Conservation (phyloP, 2,113 vertebrate species). For the Myotis brandtii region DNA sequence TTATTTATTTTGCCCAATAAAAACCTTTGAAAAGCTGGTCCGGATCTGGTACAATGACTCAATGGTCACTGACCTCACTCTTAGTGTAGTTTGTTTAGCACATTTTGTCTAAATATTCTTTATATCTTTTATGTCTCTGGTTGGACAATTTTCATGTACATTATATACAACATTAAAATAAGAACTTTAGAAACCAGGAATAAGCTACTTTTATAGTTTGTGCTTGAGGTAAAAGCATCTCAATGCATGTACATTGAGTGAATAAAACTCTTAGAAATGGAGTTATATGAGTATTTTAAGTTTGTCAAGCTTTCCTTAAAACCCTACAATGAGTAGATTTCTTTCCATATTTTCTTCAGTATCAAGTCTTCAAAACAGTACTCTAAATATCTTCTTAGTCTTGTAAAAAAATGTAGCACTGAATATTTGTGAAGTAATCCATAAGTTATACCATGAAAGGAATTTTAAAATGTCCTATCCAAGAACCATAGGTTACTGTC, state of each 20-base stretch:
- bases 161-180: neutral
- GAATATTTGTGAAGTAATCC: neutral
- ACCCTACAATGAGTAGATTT: neutral
- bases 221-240: neutral
- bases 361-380: neutral
- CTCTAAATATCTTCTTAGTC: neutral
- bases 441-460: slow-evolving; percentile 16
- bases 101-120: slow-evolving; percentile 1
- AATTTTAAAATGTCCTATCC: slow-evolving; percentile 22
- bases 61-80: neutral
- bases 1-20: neutral
- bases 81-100: neutral
- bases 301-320: neutral
- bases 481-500: neutral
- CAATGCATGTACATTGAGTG: neutral
- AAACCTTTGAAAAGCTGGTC: neutral
- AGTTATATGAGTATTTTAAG: neutral
- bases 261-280: neutral
- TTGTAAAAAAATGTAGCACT: neutral
- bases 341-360: slow-evolving; percentile 2
- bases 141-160: neutral
- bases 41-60: neutral
- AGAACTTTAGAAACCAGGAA: neutral
- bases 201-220: neutral
- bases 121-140: neutral